Conservation (phyloP, 1,140 invertebrate genomes). For the Leguminivora glycinivorella region DNA sequence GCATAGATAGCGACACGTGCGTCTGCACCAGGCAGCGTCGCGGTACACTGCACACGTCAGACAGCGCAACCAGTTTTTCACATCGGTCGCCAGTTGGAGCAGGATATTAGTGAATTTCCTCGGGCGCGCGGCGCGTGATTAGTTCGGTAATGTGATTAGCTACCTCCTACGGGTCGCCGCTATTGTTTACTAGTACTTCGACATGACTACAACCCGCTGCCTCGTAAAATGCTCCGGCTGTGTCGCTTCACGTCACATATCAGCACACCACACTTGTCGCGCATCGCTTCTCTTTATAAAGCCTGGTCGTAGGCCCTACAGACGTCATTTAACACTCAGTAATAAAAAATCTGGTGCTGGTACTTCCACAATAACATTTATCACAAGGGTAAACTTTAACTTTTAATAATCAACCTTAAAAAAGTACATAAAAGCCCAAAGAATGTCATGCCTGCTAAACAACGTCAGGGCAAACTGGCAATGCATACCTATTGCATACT, state of each 20-base stretch:
- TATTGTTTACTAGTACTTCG: slow-evolving; percentile 50
- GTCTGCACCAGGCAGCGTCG: not conserved
- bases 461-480: too few relatives aligned
- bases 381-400: too few relatives aligned
- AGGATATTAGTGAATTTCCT: slow-evolving; percentile 78
- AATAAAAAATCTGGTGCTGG: too few relatives aligned
- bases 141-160: slow-evolving; percentile 71
- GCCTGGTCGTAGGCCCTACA: too few relatives aligned
- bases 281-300: not conserved
- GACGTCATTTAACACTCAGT: too few relatives aligned
- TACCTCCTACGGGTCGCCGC: slow-evolving; percentile 45
- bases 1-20: not conserved
- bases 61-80: slow-evolving; percentile 52
- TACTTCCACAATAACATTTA: too few relatives aligned
- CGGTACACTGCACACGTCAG: not conserved
- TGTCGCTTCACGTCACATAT: not conserved
- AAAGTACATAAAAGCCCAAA: too few relatives aligned
- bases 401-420: too few relatives aligned
- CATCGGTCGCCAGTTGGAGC: slow-evolving; percentile 48
- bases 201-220: not conserved
- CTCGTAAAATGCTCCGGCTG: not conserved
- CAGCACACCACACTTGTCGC: not conserved
- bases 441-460: too few relatives aligned
- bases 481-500: too few relatives aligned
- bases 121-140: slow-evolving; percentile 59